Conservation (phyloP, 2,888 invertebrate genomes). For the Ferrisia virgata region DNA sequence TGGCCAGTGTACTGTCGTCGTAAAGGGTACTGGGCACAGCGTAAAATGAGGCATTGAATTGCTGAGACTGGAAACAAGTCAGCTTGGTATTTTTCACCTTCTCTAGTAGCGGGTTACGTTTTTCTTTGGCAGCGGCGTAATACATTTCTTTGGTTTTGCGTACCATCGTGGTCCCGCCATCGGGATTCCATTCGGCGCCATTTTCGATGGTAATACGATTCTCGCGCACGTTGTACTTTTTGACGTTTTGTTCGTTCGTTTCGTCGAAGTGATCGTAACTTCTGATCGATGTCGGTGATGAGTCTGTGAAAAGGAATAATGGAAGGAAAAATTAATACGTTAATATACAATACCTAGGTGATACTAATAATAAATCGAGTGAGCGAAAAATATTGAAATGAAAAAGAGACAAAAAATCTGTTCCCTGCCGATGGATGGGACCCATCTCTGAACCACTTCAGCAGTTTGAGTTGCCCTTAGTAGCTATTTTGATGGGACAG, state of each 20-base stretch:
- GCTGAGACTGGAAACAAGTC: constrained; percentile 61
- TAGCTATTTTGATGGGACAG: no score
- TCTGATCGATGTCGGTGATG: background rate
- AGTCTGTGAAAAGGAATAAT: background rate
- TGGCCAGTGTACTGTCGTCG: background rate
- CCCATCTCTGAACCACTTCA: no score
- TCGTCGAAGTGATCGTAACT: background rate
- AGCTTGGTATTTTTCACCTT: constrained; percentile 68
- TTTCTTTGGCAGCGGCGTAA: constrained; percentile 56
- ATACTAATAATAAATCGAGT: no score
- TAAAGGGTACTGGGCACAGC: background rate
- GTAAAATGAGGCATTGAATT: background rate
- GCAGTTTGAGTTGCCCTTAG: no score
- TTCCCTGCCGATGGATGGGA: no score
- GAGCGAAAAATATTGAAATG: no score
- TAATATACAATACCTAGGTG: background rate
- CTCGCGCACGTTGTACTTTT: constrained; percentile 36
- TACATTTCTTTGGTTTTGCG: background rate
- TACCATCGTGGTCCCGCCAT: background rate
- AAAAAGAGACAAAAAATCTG: no score
- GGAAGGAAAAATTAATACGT: background rate
- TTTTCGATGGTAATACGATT: constrained; percentile 31
- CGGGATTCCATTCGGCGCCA: background rate
- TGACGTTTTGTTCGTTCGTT: constrained; percentile 40
- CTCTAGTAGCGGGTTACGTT: constrained; percentile 67